Evolutionary conservation across 2,797 vertebrate species (phyloP), one percentile per base, ranked within the genome.

Genomic region (Enteromius fasciolatus): DNA sequence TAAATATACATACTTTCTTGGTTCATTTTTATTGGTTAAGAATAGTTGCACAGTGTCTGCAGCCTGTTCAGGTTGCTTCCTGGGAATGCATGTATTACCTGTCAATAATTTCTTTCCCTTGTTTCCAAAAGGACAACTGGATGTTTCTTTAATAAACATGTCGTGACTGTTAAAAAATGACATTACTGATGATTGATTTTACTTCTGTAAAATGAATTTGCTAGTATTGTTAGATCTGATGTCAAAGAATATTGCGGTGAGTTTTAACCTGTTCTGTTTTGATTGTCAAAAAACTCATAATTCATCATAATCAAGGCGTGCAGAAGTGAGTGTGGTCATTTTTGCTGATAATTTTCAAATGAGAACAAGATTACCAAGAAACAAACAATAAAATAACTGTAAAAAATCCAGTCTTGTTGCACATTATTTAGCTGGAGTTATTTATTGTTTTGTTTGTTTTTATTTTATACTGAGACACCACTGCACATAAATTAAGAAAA

Each of bases 121-220:
- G 41, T 66, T 41, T 68, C n/a, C 52, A 3, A 68, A 75, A 76
- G 46, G n/a, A 3, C 5, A 39, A 44, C 8, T 68, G 81, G 50
- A 69, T 23, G 28, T 54, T 68, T 69, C 18, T 11, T 69, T 80
- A 59, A 54, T 41, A 44, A 48, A 77, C 57, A 44, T 28, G 39
- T 59, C 67, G 31, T 74, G 79, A 39, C 59, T 74, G 46, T 63
- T 48, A 81, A 63, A 61, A 61, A 44, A 66, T 8, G 2, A 1
- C 18, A 50, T 66, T 7, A 50, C 10, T 36, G 39, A 66, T 31
- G 25, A 78, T 64, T 78, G 31, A 48, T 14, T 31, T 48, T 50
- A 64, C 12, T 78, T 67, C 7, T 52, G 20, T 67, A 52, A 18
- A 67, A 52, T 78, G 0, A 0, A 67, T 78, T 36, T 52, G 48